A percentile compares a stretch with the other conserved stretches of the same genome.
Conservation (phyloP, 2,888 invertebrate species). For the Entomobrya multifasciata region DNA sequence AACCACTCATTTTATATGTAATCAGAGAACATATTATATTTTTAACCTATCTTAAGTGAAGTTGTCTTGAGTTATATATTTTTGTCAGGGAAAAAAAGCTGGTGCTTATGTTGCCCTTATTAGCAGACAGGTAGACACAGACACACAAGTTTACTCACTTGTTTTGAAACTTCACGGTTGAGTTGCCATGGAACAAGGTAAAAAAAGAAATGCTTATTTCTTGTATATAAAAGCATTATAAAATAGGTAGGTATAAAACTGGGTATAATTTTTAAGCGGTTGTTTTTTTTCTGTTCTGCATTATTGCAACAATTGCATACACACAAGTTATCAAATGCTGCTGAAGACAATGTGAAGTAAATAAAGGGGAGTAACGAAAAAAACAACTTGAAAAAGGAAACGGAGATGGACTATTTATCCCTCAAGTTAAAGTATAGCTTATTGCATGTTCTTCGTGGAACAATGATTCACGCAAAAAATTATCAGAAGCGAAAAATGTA, state of each 20-base stretch:
- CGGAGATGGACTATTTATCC: slow-evolving; percentile 43
- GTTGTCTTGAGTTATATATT: background rate
- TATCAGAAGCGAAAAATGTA: slow-evolving; percentile 1
- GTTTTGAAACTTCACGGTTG: slow-evolving; percentile 37
- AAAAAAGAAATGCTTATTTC: no score
- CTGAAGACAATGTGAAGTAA: slow-evolving; percentile 27
- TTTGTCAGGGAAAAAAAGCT: background rate
- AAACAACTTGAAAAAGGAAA: slow-evolving; percentile 25
- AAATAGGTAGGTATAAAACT: no score
- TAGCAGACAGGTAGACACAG: background rate
- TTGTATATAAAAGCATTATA: no score
- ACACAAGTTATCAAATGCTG: no score
- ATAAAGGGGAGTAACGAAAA: slow-evolving; percentile 30
- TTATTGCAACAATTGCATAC: slow-evolving; percentile 31
- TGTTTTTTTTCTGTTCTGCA: background rate
- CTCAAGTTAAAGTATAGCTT: background rate
- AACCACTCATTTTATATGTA: no score
- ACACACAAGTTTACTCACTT: slow-evolving; percentile 1
- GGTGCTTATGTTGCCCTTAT: background rate
- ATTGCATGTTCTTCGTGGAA: background rate
- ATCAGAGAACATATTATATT: no score
- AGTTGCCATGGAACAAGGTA: slow-evolving; percentile 48
- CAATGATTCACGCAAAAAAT: slow-evolving; percentile 7
- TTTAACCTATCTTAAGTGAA: background rate
- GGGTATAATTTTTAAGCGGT: background rate